These are phyloP conservation scores for Cryptoleucopteryx plumbea DNA, from an alignment of 2,113 vertebrate species.

Conservation along the genomic window DNA sequence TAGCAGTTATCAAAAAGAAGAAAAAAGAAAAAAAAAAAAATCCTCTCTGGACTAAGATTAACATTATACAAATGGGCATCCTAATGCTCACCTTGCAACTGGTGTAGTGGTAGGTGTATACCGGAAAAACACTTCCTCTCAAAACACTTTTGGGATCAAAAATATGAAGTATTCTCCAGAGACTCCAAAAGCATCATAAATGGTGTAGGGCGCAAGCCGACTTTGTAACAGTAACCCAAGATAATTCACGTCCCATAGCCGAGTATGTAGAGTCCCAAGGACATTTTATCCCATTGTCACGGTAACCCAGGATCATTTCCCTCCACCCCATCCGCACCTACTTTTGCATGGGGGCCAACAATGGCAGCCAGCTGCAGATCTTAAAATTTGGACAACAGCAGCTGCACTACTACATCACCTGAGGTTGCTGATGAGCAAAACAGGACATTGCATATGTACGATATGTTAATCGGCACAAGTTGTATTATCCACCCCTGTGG, in stretches of 20 bases:
- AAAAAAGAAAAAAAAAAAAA: not conserved
- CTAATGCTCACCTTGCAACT: not conserved
- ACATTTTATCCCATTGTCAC: not conserved
- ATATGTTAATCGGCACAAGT: not conserved
- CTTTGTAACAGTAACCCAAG: not conserved
- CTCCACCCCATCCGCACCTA: not conserved
- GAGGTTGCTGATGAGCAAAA: not conserved
- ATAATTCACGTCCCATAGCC: not conserved
- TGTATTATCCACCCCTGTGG: too few relatives aligned
- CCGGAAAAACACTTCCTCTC: not conserved
- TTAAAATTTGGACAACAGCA: not conserved
- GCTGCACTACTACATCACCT: not conserved
- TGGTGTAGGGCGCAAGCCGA: fast-evolving
- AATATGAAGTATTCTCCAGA: not conserved
- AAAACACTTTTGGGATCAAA: not conserved
- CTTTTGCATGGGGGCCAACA: fast-evolving
- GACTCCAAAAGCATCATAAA: not conserved
- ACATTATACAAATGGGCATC: not conserved
- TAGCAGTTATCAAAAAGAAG: not conserved
- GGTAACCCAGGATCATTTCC: not conserved
- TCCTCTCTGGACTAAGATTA: not conserved
- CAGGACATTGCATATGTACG: not conserved
- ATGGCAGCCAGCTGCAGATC: not conserved
- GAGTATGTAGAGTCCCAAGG: not conserved
- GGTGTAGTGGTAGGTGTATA: too few relatives aligned